Percentiles rank a stretch among this genome's conserved stretches.
Evolutionary conservation across 2,797 vertebrate species (phyloP).

Genomic region (Craterocephalus amniculus): DNA sequence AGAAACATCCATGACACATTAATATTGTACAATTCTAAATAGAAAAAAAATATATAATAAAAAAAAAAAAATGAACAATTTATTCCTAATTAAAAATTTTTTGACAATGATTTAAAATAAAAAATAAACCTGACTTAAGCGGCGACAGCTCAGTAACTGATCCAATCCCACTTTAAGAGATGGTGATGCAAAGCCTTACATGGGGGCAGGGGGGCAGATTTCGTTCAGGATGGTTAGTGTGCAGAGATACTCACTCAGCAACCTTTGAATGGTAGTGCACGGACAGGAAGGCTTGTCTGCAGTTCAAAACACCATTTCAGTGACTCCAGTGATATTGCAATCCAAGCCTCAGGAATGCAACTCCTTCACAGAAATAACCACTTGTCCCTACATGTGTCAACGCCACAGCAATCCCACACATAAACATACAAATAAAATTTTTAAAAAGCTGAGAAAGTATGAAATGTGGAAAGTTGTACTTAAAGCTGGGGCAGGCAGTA

Average conservation of each 20-base stretch:
- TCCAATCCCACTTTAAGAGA: slow-evolving; percentile 37
- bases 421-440: slow-evolving; percentile 1
- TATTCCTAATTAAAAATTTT: slow-evolving; percentile 62
- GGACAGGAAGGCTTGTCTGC: slow-evolving; percentile 49
- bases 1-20: slow-evolving; percentile 66
- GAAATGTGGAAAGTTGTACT: slow-evolving; percentile 20
- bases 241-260: slow-evolving; percentile 47
- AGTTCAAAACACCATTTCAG: slow-evolving; percentile 44
- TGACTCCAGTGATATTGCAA: slow-evolving; percentile 46
- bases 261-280: slow-evolving; percentile 41
- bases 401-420: slow-evolving; percentile 18
- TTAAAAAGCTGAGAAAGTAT: neutral
- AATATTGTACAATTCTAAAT: slow-evolving; percentile 76
- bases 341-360: slow-evolving; percentile 31
- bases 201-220: slow-evolving; percentile 1
- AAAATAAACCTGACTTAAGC: slow-evolving; percentile 37
- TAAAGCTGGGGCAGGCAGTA: neutral
- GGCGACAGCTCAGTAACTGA: slow-evolving; percentile 36
- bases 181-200: slow-evolving; percentile 33
- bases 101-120: slow-evolving; percentile 37
- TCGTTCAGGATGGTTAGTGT: slow-evolving; percentile 52
- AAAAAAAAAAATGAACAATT: slow-evolving; percentile 69
- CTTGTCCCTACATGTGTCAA: slow-evolving; percentile 33
- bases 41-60: slow-evolving; percentile 76
- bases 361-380: slow-evolving; percentile 28